Evolutionary conservation across 1,140 invertebrate species (phyloP), one percentile per base, ranked within the genome.

Genomic region (Drosophila suzukii): DNA sequence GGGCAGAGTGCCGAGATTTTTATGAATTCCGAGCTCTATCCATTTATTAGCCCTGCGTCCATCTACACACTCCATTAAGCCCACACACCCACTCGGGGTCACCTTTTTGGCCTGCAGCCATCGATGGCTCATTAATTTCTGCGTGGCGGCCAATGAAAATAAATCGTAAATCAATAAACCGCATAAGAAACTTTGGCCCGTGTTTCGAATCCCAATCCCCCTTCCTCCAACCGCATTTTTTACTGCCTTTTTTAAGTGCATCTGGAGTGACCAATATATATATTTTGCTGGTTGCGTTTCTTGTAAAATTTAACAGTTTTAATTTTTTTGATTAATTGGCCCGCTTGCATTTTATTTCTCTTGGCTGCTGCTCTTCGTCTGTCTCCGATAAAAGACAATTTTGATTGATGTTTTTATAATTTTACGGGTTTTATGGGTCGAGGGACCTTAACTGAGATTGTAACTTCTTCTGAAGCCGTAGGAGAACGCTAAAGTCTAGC

Each of bases 371-470:
- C 63, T 41, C 13, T 75, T 49, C 30, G 30, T 70, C 15, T 54
- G 27, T 44, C 27, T 34, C 50, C 27, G 8, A 36, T 20, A 49
- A 58, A 68, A 39, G 4, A 46, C 58, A 76, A 89, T 83, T 80
- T 83, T 88, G 83, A 88, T 89, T 88, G 84, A 88, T 88, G 79
- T 71, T 88, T 89, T 83, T 89, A 88, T 86, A 89, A 86, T 88
- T 86, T 86, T 66, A 63, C 57, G 68, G 47, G n/a, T 44, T 36
- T 17, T 27, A 27, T 27, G 27, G 32, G 39, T 24, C 39, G 12
- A 32, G 15, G 41, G 43, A 55, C 36, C 34, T 62, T 62, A 43
- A 70, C 68, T 55, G 15, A 50, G 41, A 61, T 75, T 60, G 51
- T 34, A 24, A 41, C 17, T 54, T 36, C 41, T 24, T n/a, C 13